Evolutionary conservation across 2,888 invertebrate species (phyloP).

Genomic region (Drosophila emarginata): DNA sequence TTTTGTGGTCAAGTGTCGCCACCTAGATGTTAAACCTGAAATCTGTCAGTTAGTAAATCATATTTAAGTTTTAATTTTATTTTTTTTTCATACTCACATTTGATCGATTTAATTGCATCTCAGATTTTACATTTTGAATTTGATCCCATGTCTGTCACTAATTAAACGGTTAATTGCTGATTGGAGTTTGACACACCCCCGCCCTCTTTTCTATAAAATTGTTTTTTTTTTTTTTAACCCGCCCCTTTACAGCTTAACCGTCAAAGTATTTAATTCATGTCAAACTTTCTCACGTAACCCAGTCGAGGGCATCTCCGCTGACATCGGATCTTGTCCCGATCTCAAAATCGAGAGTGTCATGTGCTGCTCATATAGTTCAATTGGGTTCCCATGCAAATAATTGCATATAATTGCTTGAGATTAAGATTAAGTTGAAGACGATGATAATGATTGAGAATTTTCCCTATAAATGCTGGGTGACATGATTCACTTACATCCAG

Average conservation of each 20-base stretch:
- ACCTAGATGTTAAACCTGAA: background rate
- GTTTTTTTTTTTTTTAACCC: too few relatives aligned
- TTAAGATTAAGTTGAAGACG: conserved; percentile 17
- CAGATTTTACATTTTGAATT: conserved; percentile 28
- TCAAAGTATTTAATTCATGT: background rate
- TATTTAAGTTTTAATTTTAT: background rate
- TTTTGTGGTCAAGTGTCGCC: background rate
- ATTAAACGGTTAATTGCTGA: conserved; percentile 53
- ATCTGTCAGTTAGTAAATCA: background rate
- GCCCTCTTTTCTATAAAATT: background rate
- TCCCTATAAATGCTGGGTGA: conserved; percentile 51
- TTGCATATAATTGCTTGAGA: conserved; percentile 68
- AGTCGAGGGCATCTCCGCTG: conserved; percentile 69
- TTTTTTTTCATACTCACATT: conserved; percentile 18
- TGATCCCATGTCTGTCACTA: conserved; percentile 48
- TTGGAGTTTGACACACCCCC: conserved; percentile 8
- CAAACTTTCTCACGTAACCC: conserved; percentile 60
- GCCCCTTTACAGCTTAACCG: too few relatives aligned
- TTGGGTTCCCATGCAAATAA: conserved; percentile 57
- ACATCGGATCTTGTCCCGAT: conserved; percentile 49
- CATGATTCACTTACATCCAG: conserved; percentile 39
- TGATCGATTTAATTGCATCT: conserved; percentile 34
- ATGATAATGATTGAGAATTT: conserved; percentile 18
- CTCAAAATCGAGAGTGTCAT: conserved; percentile 58
- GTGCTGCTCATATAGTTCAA: conserved; percentile 72